Percentiles rank a stretch among this genome's conserved stretches.
These are phyloP conservation scores for Macrosteles quadrilineatus DNA, from an alignment of 1,140 invertebrate species.

Conservation along the genomic window DNA sequence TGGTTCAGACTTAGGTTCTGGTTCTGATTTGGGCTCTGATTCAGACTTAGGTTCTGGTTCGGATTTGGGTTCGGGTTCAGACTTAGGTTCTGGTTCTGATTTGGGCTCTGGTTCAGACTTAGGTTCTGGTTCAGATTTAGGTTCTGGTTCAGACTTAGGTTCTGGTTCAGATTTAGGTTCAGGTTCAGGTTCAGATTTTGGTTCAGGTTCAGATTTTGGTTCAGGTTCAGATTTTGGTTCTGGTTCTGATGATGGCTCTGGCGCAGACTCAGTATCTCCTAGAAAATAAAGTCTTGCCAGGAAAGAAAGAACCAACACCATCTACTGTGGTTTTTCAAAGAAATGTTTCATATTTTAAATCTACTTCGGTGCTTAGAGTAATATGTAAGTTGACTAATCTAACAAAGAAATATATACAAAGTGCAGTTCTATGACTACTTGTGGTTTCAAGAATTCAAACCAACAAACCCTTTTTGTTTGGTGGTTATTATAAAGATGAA, in stretches of 20 bases:
- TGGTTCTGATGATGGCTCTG: constrained; percentile 51
- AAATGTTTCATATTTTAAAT: not conserved
- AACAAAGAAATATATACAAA: constrained; percentile 1
- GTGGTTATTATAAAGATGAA: no score
- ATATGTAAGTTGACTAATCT: not conserved
- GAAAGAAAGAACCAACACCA: constrained; percentile 33
- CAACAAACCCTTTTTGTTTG: constrained; percentile 29
- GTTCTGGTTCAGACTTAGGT: constrained; percentile 47
- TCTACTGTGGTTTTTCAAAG: not conserved
- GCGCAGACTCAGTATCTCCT: constrained; percentile 48
- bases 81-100: constrained; percentile 49
- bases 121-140: constrained; percentile 54
- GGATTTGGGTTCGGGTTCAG: constrained; percentile 50
- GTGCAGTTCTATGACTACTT: no score
- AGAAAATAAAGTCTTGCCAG: constrained; percentile 28
- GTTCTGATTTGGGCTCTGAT: constrained; percentile 52
- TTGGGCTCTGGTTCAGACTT: constrained; percentile 52
- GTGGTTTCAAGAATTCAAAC: no score
- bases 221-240: constrained; percentile 50
- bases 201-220: constrained; percentile 50
- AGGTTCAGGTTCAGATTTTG: constrained; percentile 49
- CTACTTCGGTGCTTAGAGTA: not conserved
- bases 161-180: constrained; percentile 45
- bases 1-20: constrained; percentile 45
- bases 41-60: constrained; percentile 50